A percentile compares a stretch with the other conserved stretches of the same genome.
phyloP scores from a whole-genome alignment of 1,140 invertebrate genomes.

The Telenomus remus region DNA sequence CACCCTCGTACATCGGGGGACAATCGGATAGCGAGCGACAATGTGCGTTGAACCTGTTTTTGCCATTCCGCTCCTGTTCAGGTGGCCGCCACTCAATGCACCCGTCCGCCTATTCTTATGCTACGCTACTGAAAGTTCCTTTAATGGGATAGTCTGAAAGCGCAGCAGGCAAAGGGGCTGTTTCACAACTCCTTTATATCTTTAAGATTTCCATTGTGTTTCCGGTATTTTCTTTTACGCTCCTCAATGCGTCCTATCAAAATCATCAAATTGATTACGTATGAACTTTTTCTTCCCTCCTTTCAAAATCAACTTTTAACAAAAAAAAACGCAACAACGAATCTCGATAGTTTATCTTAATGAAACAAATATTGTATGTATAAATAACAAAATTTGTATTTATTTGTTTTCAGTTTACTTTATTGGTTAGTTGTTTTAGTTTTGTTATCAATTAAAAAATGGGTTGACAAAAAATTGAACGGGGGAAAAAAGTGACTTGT shows the following conservation, averaged over 20 bases:
- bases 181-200: slow-evolving; percentile 33
- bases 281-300: neutral
- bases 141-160: slow-evolving; percentile 45
- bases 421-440: no score
- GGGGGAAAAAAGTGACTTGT: neutral
- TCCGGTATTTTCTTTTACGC: slow-evolving; percentile 6
- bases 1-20: slow-evolving; percentile 7
- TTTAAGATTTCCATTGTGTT: slow-evolving; percentile 22
- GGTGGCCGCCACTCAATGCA: slow-evolving; percentile 38
- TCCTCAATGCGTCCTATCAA: neutral
- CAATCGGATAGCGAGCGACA: slow-evolving; percentile 14
- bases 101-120: slow-evolving; percentile 49
- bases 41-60: slow-evolving; percentile 31
- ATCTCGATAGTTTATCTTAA: no score
- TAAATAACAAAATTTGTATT: no score
- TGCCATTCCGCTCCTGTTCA: slow-evolving; percentile 30
- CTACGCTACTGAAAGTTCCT: slow-evolving; percentile 44
- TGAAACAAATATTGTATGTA: no score
- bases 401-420: no score
- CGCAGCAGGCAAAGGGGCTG: slow-evolving; percentile 25
- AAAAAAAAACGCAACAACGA: neutral
- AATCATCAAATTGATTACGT: slow-evolving; percentile 2
- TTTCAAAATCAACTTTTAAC: neutral
- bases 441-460: no score
- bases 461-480: no score